Base-by-base conservation (phyloP, 2,888 invertebrate species). In the Scaptomyza polygonia region DNA sequence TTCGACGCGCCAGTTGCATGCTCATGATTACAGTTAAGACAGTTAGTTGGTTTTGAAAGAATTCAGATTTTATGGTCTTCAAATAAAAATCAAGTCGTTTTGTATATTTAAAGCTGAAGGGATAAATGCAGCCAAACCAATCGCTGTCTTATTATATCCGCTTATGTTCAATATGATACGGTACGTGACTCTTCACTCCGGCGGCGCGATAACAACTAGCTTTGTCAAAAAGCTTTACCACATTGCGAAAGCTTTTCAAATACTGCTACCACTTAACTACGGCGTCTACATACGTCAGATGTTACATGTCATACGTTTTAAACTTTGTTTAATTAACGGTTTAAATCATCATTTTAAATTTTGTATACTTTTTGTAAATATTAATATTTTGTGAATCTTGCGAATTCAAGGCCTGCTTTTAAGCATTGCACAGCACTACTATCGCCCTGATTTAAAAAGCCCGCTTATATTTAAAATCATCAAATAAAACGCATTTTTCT, bases 1-100 rank as follows among this genome's bases (percentile, higher is more conserved):
- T 70, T 44, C 67, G 66, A 56, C 68, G 67, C 65, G 76, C 58
- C 12, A 89, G 47, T 76, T 77, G 81, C 45, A 79, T 87, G 63
- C 80, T 77, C 73, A 88, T 80, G 47, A 51, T 79, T 66, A 29
- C 39, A 45, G 21, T 14, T 14, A 12, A 40, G 29, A 29, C 25
- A 30, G 4, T 0, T 34, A 43, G 14, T 18, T n/a, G 29, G 18
- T 25, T 21, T 27, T 12, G 14, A 32, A 29, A 18, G n/a, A 25
- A 16, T 11, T 3, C n/a, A 8, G 25, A 36, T 6, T 25, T 21
- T 11, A 27, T 12, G 12, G 29, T 32, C n/a, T 48, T 21, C 29
- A 34, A 42, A 48, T 34, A 40, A 25, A 30, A 30, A 12, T 21
- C 16, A 39, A 30, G 34, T 47, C 25, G 43, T 44, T 47, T 3